Percentiles rank a stretch among this genome's conserved stretches.
These are phyloP conservation scores for Diceros bicornis DNA, from an alignment of 2,797 vertebrate genomes.

Conservation along the genomic window DNA sequence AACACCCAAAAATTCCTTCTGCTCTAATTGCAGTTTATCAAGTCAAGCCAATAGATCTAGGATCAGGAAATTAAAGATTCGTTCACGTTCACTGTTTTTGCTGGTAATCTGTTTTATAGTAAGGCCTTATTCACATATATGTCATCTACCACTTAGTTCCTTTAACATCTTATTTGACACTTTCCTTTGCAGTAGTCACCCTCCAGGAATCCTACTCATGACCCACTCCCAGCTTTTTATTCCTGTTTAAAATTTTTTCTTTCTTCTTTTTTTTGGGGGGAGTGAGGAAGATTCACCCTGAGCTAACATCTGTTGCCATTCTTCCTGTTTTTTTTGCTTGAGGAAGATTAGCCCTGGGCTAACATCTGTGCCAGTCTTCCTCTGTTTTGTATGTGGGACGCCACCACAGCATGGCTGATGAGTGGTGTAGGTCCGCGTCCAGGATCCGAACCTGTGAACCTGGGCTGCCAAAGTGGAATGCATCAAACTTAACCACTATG, in stretches of 20 bases:
- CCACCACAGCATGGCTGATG: too few relatives aligned
- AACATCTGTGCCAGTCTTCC: too few relatives aligned
- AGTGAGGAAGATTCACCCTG: too few relatives aligned
- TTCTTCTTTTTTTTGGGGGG: too few relatives aligned
- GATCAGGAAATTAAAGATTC: slow-evolving; percentile 39
- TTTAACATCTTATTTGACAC: slow-evolving; percentile 23
- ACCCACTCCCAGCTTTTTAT: background rate
- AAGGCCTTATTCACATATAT: background rate
- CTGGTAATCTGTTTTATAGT: background rate
- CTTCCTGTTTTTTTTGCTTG: too few relatives aligned
- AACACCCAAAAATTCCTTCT: background rate
- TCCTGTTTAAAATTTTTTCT: background rate
- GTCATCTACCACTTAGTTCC: slow-evolving; percentile 33
- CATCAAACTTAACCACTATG: too few relatives aligned
- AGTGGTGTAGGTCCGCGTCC: too few relatives aligned
- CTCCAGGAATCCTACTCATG: background rate
- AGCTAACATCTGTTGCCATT: too few relatives aligned
- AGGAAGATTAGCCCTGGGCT: too few relatives aligned
- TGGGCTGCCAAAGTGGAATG: too few relatives aligned
- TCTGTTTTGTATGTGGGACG: too few relatives aligned
- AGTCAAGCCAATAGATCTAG: background rate
- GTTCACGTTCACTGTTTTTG: slow-evolving; percentile 50
- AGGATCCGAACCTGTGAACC: too few relatives aligned
- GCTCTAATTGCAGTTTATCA: background rate
- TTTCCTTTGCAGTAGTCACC: slow-evolving; percentile 32